A percentile compares a stretch with the other conserved stretches of the same genome.
These are phyloP conservation scores for Lordiphosa mommai DNA, from an alignment of 1,140 invertebrate genomes.

Conservation along the genomic window DNA sequence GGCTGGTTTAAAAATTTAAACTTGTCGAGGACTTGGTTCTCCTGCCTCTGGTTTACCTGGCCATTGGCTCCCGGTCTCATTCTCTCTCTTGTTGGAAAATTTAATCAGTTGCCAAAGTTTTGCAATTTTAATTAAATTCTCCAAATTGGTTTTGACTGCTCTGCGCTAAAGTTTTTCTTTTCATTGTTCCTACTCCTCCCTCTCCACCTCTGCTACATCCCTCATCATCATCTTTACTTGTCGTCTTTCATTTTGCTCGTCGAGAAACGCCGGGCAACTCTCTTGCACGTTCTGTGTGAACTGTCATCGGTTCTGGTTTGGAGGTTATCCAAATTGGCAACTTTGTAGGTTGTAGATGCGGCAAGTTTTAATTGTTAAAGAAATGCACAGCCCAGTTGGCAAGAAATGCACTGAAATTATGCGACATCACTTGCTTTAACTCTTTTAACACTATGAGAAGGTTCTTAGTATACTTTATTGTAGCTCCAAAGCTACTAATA, in stretches of 20 bases:
- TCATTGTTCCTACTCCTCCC: conserved; percentile 9
- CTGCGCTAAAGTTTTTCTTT: conserved; percentile 73
- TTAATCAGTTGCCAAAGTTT: conserved; percentile 78
- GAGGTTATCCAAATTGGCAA: conserved; percentile 76
- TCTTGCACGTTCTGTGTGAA: conserved; percentile 2
- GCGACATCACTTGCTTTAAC: no score
- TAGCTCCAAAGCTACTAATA: no score
- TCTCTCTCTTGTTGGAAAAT: conserved; percentile 54
- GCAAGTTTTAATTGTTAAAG: conserved; percentile 71
- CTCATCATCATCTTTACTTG: conserved; percentile 3
- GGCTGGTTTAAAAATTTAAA: conserved; percentile 74
- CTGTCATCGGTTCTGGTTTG: conserved; percentile 52
- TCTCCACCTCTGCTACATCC: not conserved
- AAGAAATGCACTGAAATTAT: conserved; percentile 28
- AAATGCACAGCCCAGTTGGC: conserved; percentile 38
- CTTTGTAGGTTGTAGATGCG: conserved; percentile 67
- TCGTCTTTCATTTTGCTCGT: conserved; percentile 31
- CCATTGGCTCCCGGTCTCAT: conserved; percentile 5
- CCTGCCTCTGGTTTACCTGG: conserved; percentile 41
- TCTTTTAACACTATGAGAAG: no score
- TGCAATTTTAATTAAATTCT: conserved; percentile 79
- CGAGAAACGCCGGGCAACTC: not conserved
- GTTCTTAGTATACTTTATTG: no score
- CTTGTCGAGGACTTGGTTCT: conserved; percentile 40
- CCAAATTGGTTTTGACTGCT: conserved; percentile 78